Conservation (phyloP, 1,140 invertebrate species). For the Delia radicum region DNA sequence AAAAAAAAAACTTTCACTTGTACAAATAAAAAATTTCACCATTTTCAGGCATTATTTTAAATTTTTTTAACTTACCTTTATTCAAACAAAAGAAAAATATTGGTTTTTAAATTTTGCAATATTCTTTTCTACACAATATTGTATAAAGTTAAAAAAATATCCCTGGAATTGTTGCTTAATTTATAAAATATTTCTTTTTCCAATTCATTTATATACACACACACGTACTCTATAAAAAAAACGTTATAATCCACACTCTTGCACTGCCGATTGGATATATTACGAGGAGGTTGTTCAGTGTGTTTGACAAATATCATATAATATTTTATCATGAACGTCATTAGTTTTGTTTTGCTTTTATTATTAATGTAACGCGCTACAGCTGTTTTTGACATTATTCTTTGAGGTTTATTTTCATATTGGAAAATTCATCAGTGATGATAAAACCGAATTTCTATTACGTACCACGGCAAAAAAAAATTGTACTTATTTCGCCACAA, state of each 20-base stretch:
- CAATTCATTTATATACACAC: neutral
- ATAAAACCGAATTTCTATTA: no score
- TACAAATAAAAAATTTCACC: neutral
- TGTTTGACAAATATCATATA: neutral
- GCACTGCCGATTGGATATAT: neutral
- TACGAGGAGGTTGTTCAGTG: neutral
- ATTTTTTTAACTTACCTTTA: neutral
- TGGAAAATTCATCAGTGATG: neutral
- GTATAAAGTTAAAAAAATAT: neutral
- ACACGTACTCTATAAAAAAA: neutral
- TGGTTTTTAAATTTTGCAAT: neutral
- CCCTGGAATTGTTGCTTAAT: conserved; percentile 14
- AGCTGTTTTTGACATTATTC: neutral
- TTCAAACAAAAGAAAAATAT: neutral
- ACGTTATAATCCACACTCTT: neutral
- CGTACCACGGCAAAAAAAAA: no score
- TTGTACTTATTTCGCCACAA: no score
- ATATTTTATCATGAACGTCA: neutral
- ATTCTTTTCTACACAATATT: neutral
- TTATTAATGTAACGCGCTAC: neutral
- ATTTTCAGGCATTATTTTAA: neutral
- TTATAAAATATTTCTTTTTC: conserved; percentile 8
- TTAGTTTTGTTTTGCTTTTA: neutral
- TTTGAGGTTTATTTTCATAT: neutral
- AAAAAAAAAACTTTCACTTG: conserved; percentile 2